A percentile compares a stretch with the other conserved stretches of the same genome.
Conservation (phyloP, 2,888 invertebrate genomes). For the Cyaniris semiargus region DNA sequence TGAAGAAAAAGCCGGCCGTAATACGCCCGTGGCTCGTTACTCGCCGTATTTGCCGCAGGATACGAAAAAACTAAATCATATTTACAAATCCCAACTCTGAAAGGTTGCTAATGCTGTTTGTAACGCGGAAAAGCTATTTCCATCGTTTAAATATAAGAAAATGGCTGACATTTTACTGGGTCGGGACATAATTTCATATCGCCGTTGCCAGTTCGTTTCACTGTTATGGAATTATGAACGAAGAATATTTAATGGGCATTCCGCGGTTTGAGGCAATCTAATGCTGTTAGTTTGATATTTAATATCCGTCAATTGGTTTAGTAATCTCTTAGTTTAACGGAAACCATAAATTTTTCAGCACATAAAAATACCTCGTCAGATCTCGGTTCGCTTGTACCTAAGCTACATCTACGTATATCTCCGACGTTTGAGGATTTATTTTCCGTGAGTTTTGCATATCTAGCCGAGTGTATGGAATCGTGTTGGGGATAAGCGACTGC, state of each 20-base stretch:
- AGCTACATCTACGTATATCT: background rate
- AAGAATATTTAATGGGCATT: background rate
- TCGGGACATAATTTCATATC: slow-evolving; percentile 10
- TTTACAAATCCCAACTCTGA: slow-evolving; percentile 32
- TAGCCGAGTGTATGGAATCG: slow-evolving; percentile 50
- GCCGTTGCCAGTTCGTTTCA: slow-evolving; percentile 1
- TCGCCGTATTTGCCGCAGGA: slow-evolving; percentile 35
- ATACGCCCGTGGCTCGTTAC: slow-evolving; percentile 47
- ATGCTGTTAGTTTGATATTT: background rate
- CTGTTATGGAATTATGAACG: slow-evolving; percentile 13
- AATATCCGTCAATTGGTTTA: background rate
- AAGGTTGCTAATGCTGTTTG: slow-evolving; percentile 11
- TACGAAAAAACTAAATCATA: slow-evolving; percentile 58
- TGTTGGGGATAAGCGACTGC: slow-evolving; percentile 57
- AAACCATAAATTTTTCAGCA: background rate
- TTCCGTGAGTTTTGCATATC: slow-evolving; percentile 50
- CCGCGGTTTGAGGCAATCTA: background rate
- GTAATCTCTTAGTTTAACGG: background rate
- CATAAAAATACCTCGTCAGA: background rate
- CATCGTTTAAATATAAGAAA: slow-evolving; percentile 5
- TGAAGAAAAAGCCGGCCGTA: slow-evolving; percentile 70
- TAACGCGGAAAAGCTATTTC: background rate
- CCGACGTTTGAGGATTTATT: slow-evolving; percentile 41
- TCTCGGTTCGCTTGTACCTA: background rate
- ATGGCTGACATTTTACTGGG: slow-evolving; percentile 1